Evolutionary conservation across 2,113 vertebrate species (phyloP), one percentile per base, ranked within the genome.

Genomic region (Numenius arquata): DNA sequence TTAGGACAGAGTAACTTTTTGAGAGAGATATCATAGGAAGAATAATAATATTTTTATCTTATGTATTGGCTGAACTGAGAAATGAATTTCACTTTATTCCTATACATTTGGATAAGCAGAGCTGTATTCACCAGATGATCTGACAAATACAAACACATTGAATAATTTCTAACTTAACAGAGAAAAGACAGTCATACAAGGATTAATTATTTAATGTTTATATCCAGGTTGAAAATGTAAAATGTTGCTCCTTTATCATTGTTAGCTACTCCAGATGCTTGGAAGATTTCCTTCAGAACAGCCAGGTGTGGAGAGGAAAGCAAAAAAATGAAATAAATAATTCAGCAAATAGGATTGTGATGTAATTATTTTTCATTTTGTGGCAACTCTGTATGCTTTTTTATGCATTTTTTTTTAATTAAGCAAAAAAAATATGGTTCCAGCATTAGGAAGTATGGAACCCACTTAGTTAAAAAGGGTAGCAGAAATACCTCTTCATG

Each of bases 201-300:
- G 40, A 88, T 93, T 94, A 95, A 88, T 94, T 94, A 89, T 89
- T 96, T 91, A 94, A 79, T 85, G 59, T 58, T 85, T 79, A 34
- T 72, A 88, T 23, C 20, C 36, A 67, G 7, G 6, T 43, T 91
- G 61, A 85, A 94, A 82, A 73, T 4, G 5, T 82, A 25, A 80
- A 66, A 0, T 21, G 1, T 59, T 88, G 7, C 11, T 83, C 43
- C 63, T 74, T 80, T 83, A 43, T 52, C 26, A 50, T 11, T 50
- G 15, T 48, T 78, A 58, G 11, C 3, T 74, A n/a, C 27, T 80
- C 27, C 11, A 85, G 41, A 62, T 79, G 18, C 15, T 76, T 73
- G 12, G 18, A 77, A 85, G 8, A 40, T 63, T 80, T 93, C n/a
- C 29, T 88, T 94, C 75, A 89, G 36, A 62, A 91, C 78, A 88